A percentile compares a stretch with the other conserved stretches of the same genome.
phyloP scores from a whole-genome alignment of 2,113 vertebrate species.

The Patagioenas fasciata region DNA sequence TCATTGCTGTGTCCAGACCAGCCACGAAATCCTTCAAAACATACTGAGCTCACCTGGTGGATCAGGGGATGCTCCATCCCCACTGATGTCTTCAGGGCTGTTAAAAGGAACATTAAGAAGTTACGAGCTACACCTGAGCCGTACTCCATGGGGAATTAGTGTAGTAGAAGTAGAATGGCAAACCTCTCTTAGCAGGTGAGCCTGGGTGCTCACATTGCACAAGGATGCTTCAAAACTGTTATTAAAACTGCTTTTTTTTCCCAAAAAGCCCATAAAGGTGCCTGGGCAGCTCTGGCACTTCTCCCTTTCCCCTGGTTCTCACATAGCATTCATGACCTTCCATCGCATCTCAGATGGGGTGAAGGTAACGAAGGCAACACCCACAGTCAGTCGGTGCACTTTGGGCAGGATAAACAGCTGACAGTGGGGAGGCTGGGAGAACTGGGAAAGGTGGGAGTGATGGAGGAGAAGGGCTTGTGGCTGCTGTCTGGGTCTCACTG shows the following conservation, averaged over 20 bases:
- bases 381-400: background rate
- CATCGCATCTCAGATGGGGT: background rate
- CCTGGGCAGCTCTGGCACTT: background rate
- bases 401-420: background rate
- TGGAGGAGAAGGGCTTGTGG: background rate
- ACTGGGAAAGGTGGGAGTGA: background rate
- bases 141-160: fast-evolving
- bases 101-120: background rate
- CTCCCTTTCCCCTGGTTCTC: background rate
- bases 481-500: no score
- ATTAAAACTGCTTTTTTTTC: background rate
- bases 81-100: fast-evolving
- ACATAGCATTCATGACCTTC: fast-evolving
- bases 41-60: fast-evolving
- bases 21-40: background rate
- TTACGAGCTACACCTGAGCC: background rate
- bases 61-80: background rate
- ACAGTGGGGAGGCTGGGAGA: background rate
- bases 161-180: background rate
- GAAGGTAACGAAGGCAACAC: background rate
- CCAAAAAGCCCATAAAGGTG: background rate
- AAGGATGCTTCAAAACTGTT: background rate
- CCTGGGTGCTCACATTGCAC: background rate
- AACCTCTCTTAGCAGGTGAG: background rate
- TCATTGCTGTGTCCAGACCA: background rate